Percentiles rank a stretch among this genome's conserved stretches.
Conservation (phyloP, 2,797 vertebrate species). For the Rhinoraja longicauda region DNA sequence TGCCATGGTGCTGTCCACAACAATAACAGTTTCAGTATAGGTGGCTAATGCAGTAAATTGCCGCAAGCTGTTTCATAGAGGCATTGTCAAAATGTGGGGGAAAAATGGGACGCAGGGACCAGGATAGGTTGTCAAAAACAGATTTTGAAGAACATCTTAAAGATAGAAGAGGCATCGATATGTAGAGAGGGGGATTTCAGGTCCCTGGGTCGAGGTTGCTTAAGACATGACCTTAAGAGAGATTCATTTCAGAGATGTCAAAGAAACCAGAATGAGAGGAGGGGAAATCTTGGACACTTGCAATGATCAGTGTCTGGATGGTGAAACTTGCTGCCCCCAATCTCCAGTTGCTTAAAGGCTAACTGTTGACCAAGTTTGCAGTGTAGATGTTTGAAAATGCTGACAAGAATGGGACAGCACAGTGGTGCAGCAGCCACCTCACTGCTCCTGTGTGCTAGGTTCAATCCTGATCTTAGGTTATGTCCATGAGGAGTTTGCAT, state of each 20-base stretch:
- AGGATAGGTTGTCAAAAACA: not conserved
- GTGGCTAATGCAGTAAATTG: not conserved
- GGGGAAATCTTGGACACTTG: not conserved
- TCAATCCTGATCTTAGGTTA: too few relatives aligned
- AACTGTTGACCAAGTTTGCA: too few relatives aligned
- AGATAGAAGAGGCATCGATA: not conserved
- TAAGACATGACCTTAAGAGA: not conserved
- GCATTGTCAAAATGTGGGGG: not conserved
- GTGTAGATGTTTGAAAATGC: too few relatives aligned
- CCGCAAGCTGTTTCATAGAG: not conserved
- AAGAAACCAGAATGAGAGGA: not conserved
- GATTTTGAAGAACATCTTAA: not conserved
- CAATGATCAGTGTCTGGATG: not conserved
- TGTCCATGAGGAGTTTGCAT: too few relatives aligned
- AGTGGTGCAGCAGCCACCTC: too few relatives aligned
- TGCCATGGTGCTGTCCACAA: not conserved
- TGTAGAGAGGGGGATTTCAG: too few relatives aligned
- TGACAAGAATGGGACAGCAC: too few relatives aligned
- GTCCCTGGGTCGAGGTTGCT: not conserved
- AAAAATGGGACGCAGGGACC: not conserved
- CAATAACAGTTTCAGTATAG: not conserved
- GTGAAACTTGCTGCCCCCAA: too few relatives aligned
- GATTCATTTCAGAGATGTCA: not conserved
- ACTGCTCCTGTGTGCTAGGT: too few relatives aligned
- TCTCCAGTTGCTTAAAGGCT: too few relatives aligned